These are phyloP conservation scores for Tetraodon nigroviridis DNA, from an alignment of 2,113 vertebrate species.

Conservation along the genomic window DNA sequence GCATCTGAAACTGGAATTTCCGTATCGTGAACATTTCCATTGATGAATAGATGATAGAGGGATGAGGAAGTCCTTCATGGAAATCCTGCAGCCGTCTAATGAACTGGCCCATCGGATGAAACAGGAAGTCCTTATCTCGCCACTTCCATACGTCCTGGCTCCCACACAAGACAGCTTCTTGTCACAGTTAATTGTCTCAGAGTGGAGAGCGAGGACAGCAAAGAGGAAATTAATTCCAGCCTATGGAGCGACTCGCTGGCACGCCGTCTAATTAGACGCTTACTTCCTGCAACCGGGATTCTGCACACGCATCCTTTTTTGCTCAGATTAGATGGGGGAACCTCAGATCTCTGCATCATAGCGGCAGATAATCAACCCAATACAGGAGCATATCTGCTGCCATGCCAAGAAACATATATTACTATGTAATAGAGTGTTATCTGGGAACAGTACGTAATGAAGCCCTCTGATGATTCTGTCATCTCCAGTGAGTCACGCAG, in stretches of 20 bases:
- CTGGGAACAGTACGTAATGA: no score
- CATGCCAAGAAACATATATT: neutral
- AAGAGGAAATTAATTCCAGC: neutral
- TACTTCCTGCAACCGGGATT: no score
- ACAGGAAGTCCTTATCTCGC: neutral
- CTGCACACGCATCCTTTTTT: no score
- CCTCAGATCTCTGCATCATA: no score
- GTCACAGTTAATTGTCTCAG: neutral
- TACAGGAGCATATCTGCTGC: neutral
- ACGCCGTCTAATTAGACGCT: no score
- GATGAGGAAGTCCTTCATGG: neutral
- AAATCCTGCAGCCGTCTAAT: neutral
- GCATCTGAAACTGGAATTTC: neutral
- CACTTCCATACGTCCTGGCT: neutral
- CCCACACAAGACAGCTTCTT: slow-evolving; percentile 1
- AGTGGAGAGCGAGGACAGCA: neutral
- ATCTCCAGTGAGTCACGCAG: slow-evolving; percentile 10
- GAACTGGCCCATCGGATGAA: neutral
- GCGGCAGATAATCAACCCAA: no score
- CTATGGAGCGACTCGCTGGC: neutral
- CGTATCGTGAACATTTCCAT: neutral
- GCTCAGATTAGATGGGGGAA: no score
- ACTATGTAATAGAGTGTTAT: slow-evolving; percentile 5
- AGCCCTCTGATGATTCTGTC: slow-evolving; percentile 26
- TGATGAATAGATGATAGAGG: neutral